phyloP scores from a whole-genome alignment of 2,797 vertebrate genomes.

The Decapterus maruadsi region DNA sequence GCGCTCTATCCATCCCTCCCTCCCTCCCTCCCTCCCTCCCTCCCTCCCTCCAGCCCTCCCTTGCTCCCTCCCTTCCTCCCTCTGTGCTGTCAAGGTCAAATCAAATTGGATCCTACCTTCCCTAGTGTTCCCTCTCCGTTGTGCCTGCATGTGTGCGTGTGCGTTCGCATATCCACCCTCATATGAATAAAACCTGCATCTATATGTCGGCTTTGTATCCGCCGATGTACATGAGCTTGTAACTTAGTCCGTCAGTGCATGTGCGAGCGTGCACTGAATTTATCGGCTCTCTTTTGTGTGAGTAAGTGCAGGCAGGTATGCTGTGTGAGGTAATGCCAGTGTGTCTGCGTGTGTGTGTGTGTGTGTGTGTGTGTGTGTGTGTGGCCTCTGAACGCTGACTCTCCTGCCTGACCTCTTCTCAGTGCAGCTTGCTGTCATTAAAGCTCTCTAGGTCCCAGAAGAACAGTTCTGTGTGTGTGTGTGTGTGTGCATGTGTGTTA shows the following conservation, averaged over 20 bases:
- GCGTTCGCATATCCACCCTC: conserved; percentile 42
- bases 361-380: conserved; percentile 42
- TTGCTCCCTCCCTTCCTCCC: conserved; percentile 44
- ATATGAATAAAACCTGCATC: conserved; percentile 52
- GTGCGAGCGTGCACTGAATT: conserved; percentile 50
- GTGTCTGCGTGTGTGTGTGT: conserved; percentile 37
- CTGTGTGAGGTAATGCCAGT: conserved; percentile 34
- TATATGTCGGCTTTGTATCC: conserved; percentile 43
- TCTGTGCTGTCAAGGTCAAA: conserved; percentile 90
- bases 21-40: conserved; percentile 49
- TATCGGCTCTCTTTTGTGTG: conserved; percentile 43
- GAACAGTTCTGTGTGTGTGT: conserved; percentile 25
- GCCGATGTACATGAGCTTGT: conserved; percentile 58
- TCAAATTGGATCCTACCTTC: conserved; percentile 89
- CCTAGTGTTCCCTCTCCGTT: conserved; percentile 74
- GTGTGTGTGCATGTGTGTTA: conserved; percentile 4
- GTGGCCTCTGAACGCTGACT: conserved; percentile 55
- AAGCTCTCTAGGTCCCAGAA: conserved; percentile 53
- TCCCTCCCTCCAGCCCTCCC: conserved; percentile 49
- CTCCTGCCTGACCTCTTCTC: conserved; percentile 58
- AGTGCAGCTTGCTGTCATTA: conserved; percentile 71
- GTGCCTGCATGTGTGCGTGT: conserved; percentile 19
- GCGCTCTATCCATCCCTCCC: conserved; percentile 56
- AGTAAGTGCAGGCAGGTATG: conserved; percentile 35
- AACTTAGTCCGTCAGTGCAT: conserved; percentile 46